Conservation (phyloP, 2,797 vertebrate genomes). For the Tokudaia tokunoshimensis region DNA sequence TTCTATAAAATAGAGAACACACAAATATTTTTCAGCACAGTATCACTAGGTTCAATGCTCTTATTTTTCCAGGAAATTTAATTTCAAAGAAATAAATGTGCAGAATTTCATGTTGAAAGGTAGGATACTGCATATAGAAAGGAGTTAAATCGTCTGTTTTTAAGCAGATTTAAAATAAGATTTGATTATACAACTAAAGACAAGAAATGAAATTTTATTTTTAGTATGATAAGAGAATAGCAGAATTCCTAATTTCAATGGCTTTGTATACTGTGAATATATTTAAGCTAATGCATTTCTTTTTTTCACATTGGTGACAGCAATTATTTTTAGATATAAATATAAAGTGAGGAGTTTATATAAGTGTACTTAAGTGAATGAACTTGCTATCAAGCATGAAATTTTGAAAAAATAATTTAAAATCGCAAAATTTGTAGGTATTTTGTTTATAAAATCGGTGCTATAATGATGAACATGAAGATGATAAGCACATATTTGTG, state of each 20-base stretch:
- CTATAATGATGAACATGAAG: neutral
- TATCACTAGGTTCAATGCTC: neutral
- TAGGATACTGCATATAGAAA: neutral
- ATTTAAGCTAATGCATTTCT: neutral
- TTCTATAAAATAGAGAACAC: neutral
- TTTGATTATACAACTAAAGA: neutral
- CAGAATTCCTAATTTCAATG: neutral
- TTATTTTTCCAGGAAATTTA: neutral
- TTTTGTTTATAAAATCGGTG: neutral
- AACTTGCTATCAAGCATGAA: neutral
- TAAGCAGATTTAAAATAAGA: neutral
- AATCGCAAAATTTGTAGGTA: neutral
- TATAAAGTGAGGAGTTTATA: neutral
- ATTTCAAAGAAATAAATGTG: neutral
- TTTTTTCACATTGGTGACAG: neutral
- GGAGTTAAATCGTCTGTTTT: neutral
- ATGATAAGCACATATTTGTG: neutral
- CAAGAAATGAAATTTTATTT: neutral
- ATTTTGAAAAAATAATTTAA: neutral
- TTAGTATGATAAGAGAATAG: neutral
- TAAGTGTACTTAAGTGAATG: neutral
- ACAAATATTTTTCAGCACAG: neutral
- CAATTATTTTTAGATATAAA: neutral
- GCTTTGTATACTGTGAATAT: neutral
- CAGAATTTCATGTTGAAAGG: neutral